These are phyloP conservation scores for Rhabdomys dilectus DNA, from an alignment of 2,113 vertebrate species.

Conservation along the genomic window DNA sequence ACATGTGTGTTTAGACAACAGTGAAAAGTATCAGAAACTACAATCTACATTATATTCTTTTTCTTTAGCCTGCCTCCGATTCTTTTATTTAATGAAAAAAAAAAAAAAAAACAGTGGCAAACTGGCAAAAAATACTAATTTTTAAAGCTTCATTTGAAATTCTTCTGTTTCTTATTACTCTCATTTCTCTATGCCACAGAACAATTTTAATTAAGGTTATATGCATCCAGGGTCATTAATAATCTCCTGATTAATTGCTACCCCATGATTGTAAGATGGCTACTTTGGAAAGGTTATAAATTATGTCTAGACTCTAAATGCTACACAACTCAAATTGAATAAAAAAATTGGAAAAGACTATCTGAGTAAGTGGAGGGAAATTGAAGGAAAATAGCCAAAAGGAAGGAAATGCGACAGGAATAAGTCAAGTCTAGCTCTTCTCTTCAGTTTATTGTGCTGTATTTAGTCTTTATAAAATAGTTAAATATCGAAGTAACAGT, in stretches of 20 bases:
- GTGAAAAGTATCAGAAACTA: neutral
- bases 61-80: neutral
- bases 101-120: neutral
- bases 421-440: neutral
- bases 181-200: conserved; percentile 74
- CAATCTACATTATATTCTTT: neutral
- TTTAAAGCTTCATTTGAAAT: conserved; percentile 75
- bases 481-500: neutral
- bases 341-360: conserved; percentile 43
- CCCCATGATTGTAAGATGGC: conserved; percentile 78
- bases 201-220: conserved; percentile 82
- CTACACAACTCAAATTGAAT: conserved; percentile 48
- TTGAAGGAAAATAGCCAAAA: conserved; percentile 52
- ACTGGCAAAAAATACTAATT: conserved; percentile 46
- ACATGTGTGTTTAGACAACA: neutral
- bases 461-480: neutral
- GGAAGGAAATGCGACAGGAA: neutral
- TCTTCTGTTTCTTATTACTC: conserved; percentile 75
- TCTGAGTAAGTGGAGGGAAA: conserved; percentile 59
- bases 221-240: conserved; percentile 79
- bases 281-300: conserved; percentile 80
- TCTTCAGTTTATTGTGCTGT: neutral
- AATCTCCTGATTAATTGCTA: conserved; percentile 83
- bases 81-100: neutral
- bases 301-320: conserved; percentile 76